Evolutionary conservation across 1,140 invertebrate genomes (phyloP), one percentile per base, ranked within the genome.

Genomic region (Coelopa frigida): DNA sequence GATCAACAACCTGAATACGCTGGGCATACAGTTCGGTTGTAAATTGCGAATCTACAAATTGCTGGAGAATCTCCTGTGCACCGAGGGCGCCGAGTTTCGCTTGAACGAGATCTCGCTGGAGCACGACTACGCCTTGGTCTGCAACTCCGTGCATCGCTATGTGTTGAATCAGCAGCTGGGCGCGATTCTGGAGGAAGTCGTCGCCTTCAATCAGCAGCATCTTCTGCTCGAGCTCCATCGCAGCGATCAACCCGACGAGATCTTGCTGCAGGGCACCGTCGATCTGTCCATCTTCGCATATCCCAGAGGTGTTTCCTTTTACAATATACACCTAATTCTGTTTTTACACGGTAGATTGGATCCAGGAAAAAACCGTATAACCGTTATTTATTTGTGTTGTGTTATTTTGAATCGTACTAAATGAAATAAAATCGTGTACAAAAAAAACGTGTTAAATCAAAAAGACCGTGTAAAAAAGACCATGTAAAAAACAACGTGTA

Each of bases 61-160:
- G 7, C 53, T 55, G 0, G 48, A 36, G 5, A 10, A 44, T 46
- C 17, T 65, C 5, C 38, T 65, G 2, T 53, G 29, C 12, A 54
- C 58, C 0, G 23, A 52, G 12, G 41, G 32, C 20, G 42, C 46
- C 0, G 38, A 65, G 31, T 48, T 60, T 4, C 32, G 43, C 2
- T 36, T 48, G 0, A 6, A 46, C 0, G 12, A 41, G 0, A 60
- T 65, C 7, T 35, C 61, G 49, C 23, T 35, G 0, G 8, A 50
- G 1, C 18, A n/a, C 1, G 56, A 65, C 21, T 10, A 6, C 4
- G 61, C 61, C 2, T 29, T 65, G 11, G 49, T 65, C 5, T 58
- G 55, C 18, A 65, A 65, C 44, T 65, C 62, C 0, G 10, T 60
- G 38, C 59, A 62, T 38, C 61, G 61, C 3, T 65, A 52, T 14